phyloP scores from a whole-genome alignment of 2,113 vertebrate genomes.

The Hypomesus transpacificus region DNA sequence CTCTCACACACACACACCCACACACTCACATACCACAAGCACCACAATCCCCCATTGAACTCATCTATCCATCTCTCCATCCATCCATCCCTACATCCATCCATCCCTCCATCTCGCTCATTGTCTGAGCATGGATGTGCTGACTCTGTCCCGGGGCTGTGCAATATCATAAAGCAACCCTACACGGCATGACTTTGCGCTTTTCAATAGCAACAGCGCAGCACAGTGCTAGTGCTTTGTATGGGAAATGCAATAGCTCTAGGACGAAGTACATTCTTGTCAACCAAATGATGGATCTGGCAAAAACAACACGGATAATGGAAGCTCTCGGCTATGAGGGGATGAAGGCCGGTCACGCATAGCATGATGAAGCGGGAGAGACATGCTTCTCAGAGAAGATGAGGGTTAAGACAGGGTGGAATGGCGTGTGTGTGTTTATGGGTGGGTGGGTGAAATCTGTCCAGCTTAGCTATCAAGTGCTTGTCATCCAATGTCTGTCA shows the following conservation, averaged over 20 bases:
- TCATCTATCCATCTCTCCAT: slow-evolving; percentile 15
- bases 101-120: slow-evolving; percentile 13
- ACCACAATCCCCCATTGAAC: slow-evolving; percentile 10
- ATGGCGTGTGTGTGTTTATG: neutral
- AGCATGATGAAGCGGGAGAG: neutral
- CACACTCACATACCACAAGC: neutral
- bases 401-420: neutral
- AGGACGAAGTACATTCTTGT: neutral
- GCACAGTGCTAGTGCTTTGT: neutral
- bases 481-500: neutral
- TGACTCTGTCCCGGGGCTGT: slow-evolving; percentile 24
- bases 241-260: neutral
- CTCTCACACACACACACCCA: neutral
- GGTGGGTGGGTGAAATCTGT: neutral
- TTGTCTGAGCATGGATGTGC: slow-evolving; percentile 29
- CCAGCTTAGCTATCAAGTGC: neutral
- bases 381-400: neutral
- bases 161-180: slow-evolving; percentile 28
- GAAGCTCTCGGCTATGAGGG: neutral
- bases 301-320: neutral
- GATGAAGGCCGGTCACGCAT: neutral
- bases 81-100: slow-evolving; percentile 10
- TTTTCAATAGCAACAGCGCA: slow-evolving; percentile 5
- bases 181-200: slow-evolving; percentile 15
- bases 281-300: neutral